A percentile compares a stretch with the other conserved stretches of the same genome.
These are phyloP conservation scores for Cyaniris semiargus DNA, from an alignment of 2,888 invertebrate species.

Conservation along the genomic window DNA sequence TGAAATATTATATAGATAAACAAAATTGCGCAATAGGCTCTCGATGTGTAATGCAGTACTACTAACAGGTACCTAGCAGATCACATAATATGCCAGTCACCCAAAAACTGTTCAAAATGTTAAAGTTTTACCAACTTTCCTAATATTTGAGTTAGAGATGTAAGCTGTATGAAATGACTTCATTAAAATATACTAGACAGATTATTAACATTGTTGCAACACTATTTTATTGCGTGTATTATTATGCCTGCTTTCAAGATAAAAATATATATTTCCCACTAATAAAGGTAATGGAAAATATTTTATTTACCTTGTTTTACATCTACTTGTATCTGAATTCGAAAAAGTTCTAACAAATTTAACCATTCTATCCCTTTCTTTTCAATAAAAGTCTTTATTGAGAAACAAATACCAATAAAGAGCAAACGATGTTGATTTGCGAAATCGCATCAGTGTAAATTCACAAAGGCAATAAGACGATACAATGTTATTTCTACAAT, in stretches of 20 bases:
- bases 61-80: neutral
- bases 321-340: neutral
- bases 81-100: too few species aligned
- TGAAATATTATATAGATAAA: conserved; percentile 23
- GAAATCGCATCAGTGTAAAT: conserved; percentile 44
- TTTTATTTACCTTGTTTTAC: neutral
- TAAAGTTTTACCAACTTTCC: too few species aligned
- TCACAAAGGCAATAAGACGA: conserved; percentile 57
- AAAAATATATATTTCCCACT: too few species aligned
- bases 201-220: too few species aligned
- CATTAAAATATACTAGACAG: too few species aligned
- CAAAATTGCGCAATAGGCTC: neutral
- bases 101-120: too few species aligned
- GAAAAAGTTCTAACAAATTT: neutral
- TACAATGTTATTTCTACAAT: conserved; percentile 72
- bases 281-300: too few species aligned
- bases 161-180: too few species aligned
- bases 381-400: neutral
- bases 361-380: neutral
- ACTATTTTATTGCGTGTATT: neutral
- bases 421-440: conserved; percentile 33
- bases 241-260: too few species aligned
- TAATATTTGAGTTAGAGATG: too few species aligned
- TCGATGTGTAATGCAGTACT: neutral
- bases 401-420: conserved; percentile 31